Evolutionary conservation across 2,888 invertebrate species (phyloP).

Genomic region (Ennomos erosarius): DNA sequence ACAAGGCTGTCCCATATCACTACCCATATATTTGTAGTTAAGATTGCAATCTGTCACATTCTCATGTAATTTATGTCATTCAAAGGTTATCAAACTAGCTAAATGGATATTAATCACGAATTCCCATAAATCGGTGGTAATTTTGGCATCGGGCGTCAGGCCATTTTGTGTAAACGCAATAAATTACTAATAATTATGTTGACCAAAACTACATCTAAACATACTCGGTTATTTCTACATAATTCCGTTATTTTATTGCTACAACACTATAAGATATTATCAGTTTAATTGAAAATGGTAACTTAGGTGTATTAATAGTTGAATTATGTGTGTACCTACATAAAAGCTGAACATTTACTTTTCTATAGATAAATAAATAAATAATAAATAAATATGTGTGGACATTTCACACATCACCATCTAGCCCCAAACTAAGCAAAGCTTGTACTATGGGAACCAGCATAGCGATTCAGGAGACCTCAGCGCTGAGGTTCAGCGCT

Average conservation of each 20-base stretch:
- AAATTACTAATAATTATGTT: constrained; percentile 29
- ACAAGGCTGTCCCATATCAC: constrained; percentile 2
- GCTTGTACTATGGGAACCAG: too few species aligned
- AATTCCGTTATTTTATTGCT: constrained; percentile 1
- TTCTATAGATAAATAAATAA: too few species aligned
- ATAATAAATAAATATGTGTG: too few species aligned
- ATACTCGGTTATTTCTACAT: constrained; percentile 6
- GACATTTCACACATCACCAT: too few species aligned
- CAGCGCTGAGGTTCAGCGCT: too few species aligned
- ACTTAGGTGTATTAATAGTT: too few species aligned
- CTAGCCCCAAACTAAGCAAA: too few species aligned
- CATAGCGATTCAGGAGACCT: too few species aligned
- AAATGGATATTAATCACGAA: constrained; percentile 21
- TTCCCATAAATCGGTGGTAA: constrained; percentile 17
- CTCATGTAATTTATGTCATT: constrained; percentile 23
- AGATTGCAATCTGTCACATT: constrained; percentile 19
- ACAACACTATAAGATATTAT: not conserved
- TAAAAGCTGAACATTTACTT: too few species aligned
- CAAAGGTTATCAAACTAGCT: constrained; percentile 22
- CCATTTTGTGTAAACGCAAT: constrained; percentile 27
- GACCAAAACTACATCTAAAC: constrained; percentile 2
- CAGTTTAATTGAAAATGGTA: not conserved
- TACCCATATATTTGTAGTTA: not conserved
- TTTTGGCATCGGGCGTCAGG: constrained; percentile 22
- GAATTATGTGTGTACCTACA: too few species aligned